A percentile compares a stretch with the other conserved stretches of the same genome.
These are phyloP conservation scores for Anas bahamensis DNA, from an alignment of 2,797 vertebrate species.

Conservation along the genomic window DNA sequence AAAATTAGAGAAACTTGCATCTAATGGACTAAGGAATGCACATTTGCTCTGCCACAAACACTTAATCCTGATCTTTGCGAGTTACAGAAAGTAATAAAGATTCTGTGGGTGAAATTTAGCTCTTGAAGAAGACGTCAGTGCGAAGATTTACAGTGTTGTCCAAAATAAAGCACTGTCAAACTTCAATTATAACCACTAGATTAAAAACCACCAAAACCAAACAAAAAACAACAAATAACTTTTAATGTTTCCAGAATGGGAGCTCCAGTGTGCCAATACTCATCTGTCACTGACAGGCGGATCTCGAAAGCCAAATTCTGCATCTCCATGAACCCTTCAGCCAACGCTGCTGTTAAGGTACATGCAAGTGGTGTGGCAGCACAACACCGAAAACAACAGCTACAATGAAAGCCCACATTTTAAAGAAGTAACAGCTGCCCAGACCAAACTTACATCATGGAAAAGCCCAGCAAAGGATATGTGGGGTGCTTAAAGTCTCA, in stretches of 20 bases:
- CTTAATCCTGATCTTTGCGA: background rate
- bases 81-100: background rate
- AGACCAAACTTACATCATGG: background rate
- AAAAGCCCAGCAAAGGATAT: background rate
- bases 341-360: background rate
- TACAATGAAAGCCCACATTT: background rate
- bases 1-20: background rate
- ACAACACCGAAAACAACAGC: background rate
- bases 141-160: background rate
- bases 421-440: background rate
- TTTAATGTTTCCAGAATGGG: background rate
- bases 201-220: too few relatives aligned
- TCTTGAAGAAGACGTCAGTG: background rate
- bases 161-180: background rate
- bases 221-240: background rate
- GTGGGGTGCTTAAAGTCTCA: background rate
- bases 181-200: background rate
- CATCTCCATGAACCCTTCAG: background rate
- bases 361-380: background rate
- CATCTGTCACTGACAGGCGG: background rate
- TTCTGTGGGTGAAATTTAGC: background rate
- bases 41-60: background rate
- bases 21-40: background rate
- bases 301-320: background rate
- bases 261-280: background rate